Base-by-base conservation (phyloP, 1,140 invertebrate genomes). In the Tribolium castaneum region DNA sequence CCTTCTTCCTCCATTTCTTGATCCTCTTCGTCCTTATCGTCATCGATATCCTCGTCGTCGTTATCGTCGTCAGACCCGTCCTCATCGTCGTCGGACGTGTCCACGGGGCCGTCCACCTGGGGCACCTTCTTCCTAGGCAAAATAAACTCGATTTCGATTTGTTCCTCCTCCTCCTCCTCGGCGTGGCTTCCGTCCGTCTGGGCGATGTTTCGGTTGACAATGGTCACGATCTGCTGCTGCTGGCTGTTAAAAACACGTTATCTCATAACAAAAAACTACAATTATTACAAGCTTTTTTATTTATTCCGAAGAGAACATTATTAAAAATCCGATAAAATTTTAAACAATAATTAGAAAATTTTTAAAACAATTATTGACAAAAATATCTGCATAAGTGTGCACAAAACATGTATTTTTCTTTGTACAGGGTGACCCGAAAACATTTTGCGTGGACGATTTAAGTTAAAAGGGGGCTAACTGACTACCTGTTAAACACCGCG, bases 11-110 rank as follows among this genome's bases (percentile, higher is more conserved):
- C 91, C 66, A 92, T 91, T 80, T 95, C 92, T 66, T 94, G 92
- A 81, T 94, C 92, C 73, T 94, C 91, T 73, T 93, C 93, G 79
- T 95, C 93, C 78, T 93, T 92, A 74, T 92, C 92, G 76, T 93
- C 92, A 77, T 93, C 92, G 71, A 92, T 91, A 39, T 92, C 91
- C 34, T 87, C 92, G 51, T 89, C 88, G 59, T 91, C 90, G 82
- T 92, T 91, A 76, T 93, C 92, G 86, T 93, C 93, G 82, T 93
- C 91, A 34, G 90, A 88, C 12, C 88, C 90, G 74, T 90, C 90
- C 50, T 92, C 94, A 79, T 94, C 94, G 50, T 93, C 93, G 74
- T 93, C 93, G 2, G 92, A 93, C 10, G 93, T 92, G 84, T 96
- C 95, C 39, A 90, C 88, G 75, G 91, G 90, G 16, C 95, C 95